Conservation (phyloP, 1,140 invertebrate genomes). For the Euura lappo region DNA sequence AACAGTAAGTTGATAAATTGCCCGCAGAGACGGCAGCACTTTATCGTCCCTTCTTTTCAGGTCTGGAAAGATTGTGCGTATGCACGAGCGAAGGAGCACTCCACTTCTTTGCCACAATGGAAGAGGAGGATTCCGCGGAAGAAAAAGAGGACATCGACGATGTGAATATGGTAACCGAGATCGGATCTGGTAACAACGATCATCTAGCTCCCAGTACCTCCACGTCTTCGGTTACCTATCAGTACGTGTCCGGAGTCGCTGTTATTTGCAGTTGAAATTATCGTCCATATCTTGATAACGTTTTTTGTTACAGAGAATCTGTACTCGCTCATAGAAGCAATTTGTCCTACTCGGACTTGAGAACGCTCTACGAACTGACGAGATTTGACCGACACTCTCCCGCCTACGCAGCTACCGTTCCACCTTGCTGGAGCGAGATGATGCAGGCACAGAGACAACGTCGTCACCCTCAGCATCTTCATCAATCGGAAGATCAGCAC, state of each 20-base stretch:
- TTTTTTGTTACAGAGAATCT: slow-evolving; percentile 47
- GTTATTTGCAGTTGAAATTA: neutral
- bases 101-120: slow-evolving; percentile 80
- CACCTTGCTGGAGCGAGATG: slow-evolving; percentile 90
- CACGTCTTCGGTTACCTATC: slow-evolving; percentile 41
- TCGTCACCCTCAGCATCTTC: slow-evolving; percentile 78
- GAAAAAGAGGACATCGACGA: slow-evolving; percentile 74
- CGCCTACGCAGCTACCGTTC: slow-evolving; percentile 85
- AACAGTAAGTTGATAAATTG: slow-evolving; percentile 62
- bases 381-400: slow-evolving; percentile 68
- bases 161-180: slow-evolving; percentile 57
- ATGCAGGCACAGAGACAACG: slow-evolving; percentile 88
- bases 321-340: slow-evolving; percentile 64
- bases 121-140: slow-evolving; percentile 71
- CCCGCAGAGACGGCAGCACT: too few species aligned
- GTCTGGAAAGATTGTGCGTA: slow-evolving; percentile 83
- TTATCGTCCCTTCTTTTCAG: slow-evolving; percentile 49
- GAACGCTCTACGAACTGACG: slow-evolving; percentile 68
- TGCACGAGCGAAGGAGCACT: slow-evolving; percentile 80
- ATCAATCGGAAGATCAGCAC: slow-evolving; percentile 78
- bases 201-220: slow-evolving; percentile 51
- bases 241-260: slow-evolving; percentile 37
- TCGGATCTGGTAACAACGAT: slow-evolving; percentile 32
- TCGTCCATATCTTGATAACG: too few species aligned
- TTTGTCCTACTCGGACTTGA: slow-evolving; percentile 63